Evolutionary conservation across 2,888 invertebrate genomes (phyloP), one percentile per base, ranked within the genome.

Genomic region (Resseliella maxima): DNA sequence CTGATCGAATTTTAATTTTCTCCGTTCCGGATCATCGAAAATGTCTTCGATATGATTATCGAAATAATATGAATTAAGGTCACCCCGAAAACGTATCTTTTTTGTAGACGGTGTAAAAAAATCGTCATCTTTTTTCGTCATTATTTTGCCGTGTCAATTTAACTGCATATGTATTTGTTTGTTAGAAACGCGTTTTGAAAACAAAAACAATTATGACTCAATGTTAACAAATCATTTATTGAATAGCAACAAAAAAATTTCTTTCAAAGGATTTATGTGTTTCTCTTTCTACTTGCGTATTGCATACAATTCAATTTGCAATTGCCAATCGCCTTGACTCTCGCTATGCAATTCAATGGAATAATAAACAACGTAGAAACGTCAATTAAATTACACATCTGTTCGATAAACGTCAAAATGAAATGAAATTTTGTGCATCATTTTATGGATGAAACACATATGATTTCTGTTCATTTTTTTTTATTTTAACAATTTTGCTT

Each of bases 11-110:
- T 87, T 86, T n/a, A 81, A 36, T 83, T 87, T 87, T 18, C 88
- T 85, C 64, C 88, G 88, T 31, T 24, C 83, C 24, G 85, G 87
- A 85, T 89, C 89, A 59, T 89, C 89, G 6, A 88, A 88, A 41
- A 89, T 88, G 6, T 90, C 89, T 81, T 90, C 90, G 10, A 90
- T 88, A 72, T 89, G 89, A 35, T 86, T 87, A 64, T 88, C 88
- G 64, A 86, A 86, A 87, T 87, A 89, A 86, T 88, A 89, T 83
- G 91, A 90, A 89, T 90, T 91, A 31, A 91, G 88, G 83, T 91
- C 90, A 81, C 91, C 89, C 87, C 91, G 90, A 89, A 92, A 92
- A 88, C 92, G 89, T 87, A 92, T 89, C 89, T 91, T 92, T 89
- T 92, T 87, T 90, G 91, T 88, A 85, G 88, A 87, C 41, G 87